Evolutionary conservation across 2,797 vertebrate species (phyloP), one percentile per base, ranked within the genome.

Genomic region (Enteromius afrohamiltoni): DNA sequence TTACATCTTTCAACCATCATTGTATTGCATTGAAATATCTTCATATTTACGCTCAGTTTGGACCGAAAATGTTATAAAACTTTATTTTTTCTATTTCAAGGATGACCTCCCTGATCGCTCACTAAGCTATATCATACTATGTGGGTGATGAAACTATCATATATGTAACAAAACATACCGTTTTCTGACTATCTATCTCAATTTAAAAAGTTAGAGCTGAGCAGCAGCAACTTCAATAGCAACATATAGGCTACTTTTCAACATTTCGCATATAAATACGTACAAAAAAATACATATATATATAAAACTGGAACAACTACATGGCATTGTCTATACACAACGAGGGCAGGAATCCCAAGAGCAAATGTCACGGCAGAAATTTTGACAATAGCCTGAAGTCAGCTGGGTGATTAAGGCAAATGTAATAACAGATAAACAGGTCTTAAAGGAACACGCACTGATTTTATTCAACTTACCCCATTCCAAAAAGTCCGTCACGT

Each of bases 401-500:
- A 77, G 74, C 34, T 40, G 19, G 10, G 53, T 64, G 49, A 77
- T 51, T 77, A 78, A 79, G 29, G 37, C 82, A 70, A 45, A 77
- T 58, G 49, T 69, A 62, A 83, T 83, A 70, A 60, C 53, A 29
- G 64, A 70, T 62, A 73, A 76, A 82, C 71, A 6, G 64, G 34
- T 37, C 51, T 83, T 60, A 80, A 74, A 75, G 37, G 19, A 64
- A 21, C 62, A 83, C 70, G 45, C 67, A 8, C 8, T n/a, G 17
- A 45, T 60, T 70, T 60, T 47, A 23, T 2, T 19, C 4, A 75
- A 91, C 96, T 96, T 88, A 99, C 97, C 97, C 97, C 96, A 98
- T 83, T 97, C 94, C 93, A 99, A 95, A 92, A 99, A 99, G 91
- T 98, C 97, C n/a, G 92, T 93, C 92, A 99, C 94, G 84, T 98